A percentile compares a stretch with the other conserved stretches of the same genome.
These are phyloP conservation scores for Pachyuromys duprasi DNA, from an alignment of 2,797 vertebrate species.

Conservation along the genomic window DNA sequence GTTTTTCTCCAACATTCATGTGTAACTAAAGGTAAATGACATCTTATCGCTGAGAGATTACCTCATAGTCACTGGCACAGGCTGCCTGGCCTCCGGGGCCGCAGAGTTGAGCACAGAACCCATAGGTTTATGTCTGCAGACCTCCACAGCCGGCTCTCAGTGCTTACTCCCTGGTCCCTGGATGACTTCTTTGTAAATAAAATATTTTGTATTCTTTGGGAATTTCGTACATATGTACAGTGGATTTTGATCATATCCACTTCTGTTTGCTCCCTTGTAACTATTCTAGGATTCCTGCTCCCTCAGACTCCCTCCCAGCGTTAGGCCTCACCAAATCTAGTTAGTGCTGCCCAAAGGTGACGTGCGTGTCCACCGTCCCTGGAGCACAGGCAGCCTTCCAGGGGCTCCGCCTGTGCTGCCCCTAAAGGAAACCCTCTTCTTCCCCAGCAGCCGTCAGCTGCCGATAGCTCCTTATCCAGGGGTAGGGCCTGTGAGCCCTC, in stretches of 20 bases:
- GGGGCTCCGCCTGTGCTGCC: not conserved
- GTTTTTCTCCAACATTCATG: not conserved
- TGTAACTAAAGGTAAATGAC: not conserved
- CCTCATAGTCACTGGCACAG: not conserved
- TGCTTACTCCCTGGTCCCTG: not conserved
- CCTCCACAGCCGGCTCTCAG: not conserved
- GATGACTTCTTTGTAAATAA: not conserved
- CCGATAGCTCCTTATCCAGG: not conserved
- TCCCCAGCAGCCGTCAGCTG: not conserved
- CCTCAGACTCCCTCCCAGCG: not conserved
- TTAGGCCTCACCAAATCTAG: not conserved
- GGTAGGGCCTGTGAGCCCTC: not conserved
- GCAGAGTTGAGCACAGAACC: too few relatives aligned
- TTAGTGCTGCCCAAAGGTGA: too few relatives aligned
- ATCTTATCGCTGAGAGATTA: not conserved
- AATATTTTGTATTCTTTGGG: not conserved
- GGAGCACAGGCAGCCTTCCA: not conserved
- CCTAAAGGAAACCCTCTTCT: not conserved
- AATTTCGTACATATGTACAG: not conserved
- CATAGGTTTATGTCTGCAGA: not conserved
- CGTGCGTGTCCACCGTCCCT: rapidly evolving
- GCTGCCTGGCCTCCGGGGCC: too few relatives aligned
- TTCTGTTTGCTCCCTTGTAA: not conserved
- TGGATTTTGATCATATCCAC: not conserved
- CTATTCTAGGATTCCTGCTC: not conserved